Percentiles rank a stretch among this genome's conserved stretches.
phyloP scores from a whole-genome alignment of 2,888 invertebrate genomes.

The Dendrolimus pini region DNA sequence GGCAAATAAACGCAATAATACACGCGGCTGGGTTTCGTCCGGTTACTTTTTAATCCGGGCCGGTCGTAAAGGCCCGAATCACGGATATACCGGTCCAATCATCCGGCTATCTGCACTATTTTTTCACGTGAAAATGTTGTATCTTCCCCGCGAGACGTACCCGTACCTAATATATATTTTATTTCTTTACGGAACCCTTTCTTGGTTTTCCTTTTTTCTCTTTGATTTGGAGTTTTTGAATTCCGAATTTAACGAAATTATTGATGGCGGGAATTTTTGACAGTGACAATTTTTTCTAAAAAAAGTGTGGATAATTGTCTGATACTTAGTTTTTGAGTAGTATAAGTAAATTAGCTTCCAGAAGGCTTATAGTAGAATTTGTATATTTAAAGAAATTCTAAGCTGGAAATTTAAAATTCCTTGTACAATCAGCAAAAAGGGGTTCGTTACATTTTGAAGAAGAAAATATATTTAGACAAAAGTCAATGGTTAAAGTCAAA shows the following conservation, averaged over 20 bases:
- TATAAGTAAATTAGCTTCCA: too few species aligned
- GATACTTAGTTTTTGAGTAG: too few species aligned
- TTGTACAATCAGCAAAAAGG: too few species aligned
- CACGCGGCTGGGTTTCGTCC: not conserved
- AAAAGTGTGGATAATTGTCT: too few species aligned
- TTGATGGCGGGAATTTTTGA: not conserved
- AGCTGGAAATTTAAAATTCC: too few species aligned
- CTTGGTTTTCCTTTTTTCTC: not conserved
- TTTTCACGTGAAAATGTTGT: slow-evolving; percentile 57
- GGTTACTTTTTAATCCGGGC: slow-evolving; percentile 60
- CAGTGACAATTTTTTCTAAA: too few species aligned
- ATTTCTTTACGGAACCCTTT: slow-evolving; percentile 19
- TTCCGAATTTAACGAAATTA: not conserved
- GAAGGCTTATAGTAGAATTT: too few species aligned
- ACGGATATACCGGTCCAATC: slow-evolving; percentile 66
- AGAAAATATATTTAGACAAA: too few species aligned
- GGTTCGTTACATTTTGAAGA: too few species aligned
- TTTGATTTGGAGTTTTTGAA: not conserved
- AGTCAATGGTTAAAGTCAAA: too few species aligned
- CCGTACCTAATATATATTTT: slow-evolving; percentile 50
- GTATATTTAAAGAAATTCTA: too few species aligned
- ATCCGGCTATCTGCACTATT: slow-evolving; percentile 67
- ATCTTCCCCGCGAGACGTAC: slow-evolving; percentile 28
- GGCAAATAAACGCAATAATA: not conserved
- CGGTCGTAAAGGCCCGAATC: slow-evolving; percentile 60